Conservation (phyloP, 2,113 vertebrate species). For the Psephotus haematonotus region DNA sequence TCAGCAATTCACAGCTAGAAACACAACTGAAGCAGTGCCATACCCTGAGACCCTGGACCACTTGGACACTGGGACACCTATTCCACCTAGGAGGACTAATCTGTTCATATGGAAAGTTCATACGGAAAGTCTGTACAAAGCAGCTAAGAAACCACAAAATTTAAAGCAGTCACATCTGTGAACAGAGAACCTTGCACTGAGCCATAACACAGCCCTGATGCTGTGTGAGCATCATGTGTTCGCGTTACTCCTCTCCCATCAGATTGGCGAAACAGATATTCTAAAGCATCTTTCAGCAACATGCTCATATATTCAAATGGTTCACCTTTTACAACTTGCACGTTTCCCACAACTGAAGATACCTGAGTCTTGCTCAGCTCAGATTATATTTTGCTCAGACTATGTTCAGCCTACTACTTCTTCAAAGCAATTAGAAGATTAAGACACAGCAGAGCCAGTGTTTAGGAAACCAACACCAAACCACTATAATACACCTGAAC, state of each 20-base stretch:
- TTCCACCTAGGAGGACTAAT: background rate
- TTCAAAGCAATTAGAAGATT: background rate
- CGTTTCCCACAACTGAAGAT: background rate
- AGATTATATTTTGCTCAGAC: background rate
- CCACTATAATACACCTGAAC: background rate
- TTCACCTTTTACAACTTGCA: background rate
- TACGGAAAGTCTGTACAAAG: background rate
- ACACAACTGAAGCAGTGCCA: background rate
- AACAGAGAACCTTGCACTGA: background rate
- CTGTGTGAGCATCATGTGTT: background rate
- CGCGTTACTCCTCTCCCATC: background rate
- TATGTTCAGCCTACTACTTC: background rate
- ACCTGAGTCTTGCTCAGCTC: background rate
- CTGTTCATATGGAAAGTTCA: too few species aligned
- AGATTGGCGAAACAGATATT: background rate
- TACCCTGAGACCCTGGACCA: rapidly evolving
- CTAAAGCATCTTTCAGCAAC: background rate
- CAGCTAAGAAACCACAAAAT: background rate
- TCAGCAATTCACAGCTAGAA: background rate
- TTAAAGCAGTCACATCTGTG: background rate
- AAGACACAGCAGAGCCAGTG: background rate
- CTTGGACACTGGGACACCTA: rapidly evolving
- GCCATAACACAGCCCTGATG: background rate
- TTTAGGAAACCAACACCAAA: background rate
- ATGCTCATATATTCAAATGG: background rate